Evolutionary conservation across 2,113 vertebrate genomes (phyloP), one percentile per base, ranked within the genome.

Genomic region (Cololabis saira): DNA sequence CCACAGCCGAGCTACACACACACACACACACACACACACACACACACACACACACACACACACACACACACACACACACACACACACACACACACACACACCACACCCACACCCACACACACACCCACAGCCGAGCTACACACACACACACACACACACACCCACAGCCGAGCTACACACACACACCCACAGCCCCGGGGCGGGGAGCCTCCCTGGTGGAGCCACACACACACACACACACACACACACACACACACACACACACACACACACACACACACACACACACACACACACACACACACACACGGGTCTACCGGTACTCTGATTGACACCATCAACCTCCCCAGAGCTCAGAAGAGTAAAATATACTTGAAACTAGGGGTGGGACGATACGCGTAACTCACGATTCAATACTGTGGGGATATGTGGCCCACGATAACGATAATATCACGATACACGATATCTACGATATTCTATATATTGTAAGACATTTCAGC

Each of bases 341-440:
- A 56, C 49, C 50, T 45, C n/a, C 41, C 65, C 48, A 76, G 37
- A 70, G 74, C 70, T 77, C 19, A 60, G 17, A 54, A 8, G 5
- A 44, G 19, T 17, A 45, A 44, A 44, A 45, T 14, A 4, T 12
- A 18, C 12, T 54, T n/a, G 27, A 10, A 12, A 30, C 8, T 8
- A 3, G 3, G 30, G n/a, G n/a, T n/a, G n/a, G n/a, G n/a, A n/a
- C n/a, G n/a, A n/a, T n/a, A n/a, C n/a, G n/a, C n/a, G n/a, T n/a
- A 3, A 4, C 30, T 30, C 8, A 3, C 3, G 30, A 8, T 8
- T 30, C 8, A 8, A 8, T 3, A 3, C 30, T 8, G 3, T 3
- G 30, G 8, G 8, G 30, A 3, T 8, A 4, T 8, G 8, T 3
- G 30, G 8, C 8, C 30, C 8, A 3, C 3, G 30, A 3, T 30